Evolutionary conservation across 2,797 vertebrate species (phyloP).

Genomic region (Odontamblyopus rebecca): DNA sequence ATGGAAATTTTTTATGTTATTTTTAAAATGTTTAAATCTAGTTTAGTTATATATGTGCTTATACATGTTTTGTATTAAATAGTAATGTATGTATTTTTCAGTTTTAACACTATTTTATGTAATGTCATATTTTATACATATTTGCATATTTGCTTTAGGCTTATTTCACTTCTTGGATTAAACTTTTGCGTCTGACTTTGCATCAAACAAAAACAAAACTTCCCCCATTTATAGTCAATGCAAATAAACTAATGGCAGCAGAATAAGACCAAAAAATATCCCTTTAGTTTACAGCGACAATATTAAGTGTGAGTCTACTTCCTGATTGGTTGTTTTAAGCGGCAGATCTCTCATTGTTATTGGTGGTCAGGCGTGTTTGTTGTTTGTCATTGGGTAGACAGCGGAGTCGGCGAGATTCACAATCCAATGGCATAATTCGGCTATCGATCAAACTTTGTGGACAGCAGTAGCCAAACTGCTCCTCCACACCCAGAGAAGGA

Average conservation of each 20-base stretch:
- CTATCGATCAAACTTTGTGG: slow-evolving; percentile 77
- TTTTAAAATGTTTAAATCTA: background rate
- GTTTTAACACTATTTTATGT: background rate
- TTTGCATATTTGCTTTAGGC: no score
- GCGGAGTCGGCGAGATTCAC: slow-evolving; percentile 67
- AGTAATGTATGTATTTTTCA: background rate
- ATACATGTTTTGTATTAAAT: background rate
- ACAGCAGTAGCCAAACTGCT: slow-evolving; percentile 72
- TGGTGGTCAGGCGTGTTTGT: slow-evolving; percentile 66
- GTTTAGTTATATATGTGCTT: no score
- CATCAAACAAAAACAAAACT: background rate
- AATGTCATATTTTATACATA: no score
- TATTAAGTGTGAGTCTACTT: slow-evolving; percentile 39
- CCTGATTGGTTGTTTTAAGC: slow-evolving; percentile 50
- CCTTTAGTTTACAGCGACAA: slow-evolving; percentile 49
- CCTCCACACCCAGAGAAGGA: slow-evolving; percentile 42
- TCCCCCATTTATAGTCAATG: background rate
- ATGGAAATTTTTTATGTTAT: background rate
- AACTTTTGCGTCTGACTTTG: background rate
- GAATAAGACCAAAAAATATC: slow-evolving; percentile 36
- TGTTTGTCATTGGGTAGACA: slow-evolving; percentile 74
- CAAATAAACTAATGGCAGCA: slow-evolving; percentile 32
- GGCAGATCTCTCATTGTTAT: slow-evolving; percentile 70
- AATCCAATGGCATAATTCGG: slow-evolving; percentile 69
- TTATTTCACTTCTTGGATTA: no score